Evolutionary conservation across 1,140 invertebrate species (phyloP), one percentile per base, ranked within the genome.

Genomic region (Radopholus similis): DNA sequence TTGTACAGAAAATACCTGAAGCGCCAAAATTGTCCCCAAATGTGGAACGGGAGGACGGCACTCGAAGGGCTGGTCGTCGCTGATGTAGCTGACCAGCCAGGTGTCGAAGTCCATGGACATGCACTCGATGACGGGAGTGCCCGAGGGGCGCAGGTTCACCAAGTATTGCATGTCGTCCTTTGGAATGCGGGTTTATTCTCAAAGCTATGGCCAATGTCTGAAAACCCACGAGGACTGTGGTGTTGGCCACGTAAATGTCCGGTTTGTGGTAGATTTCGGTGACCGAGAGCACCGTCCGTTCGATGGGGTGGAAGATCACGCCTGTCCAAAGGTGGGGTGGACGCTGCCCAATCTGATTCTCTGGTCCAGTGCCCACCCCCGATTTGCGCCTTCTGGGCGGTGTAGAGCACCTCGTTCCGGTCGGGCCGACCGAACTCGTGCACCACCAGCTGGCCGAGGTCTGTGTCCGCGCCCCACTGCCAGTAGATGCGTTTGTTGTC

Each of bases 191-290:
- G 18, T 42, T 40, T 13, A 40, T 13, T 40, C 18, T 42, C 2
- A 2, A 13, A 13, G 11, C 18, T 13, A 42, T 42, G 18, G 11
- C 11, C 11, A 42, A 42, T 44, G 38, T 60, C 38, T 47, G n/a
- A 28, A 60, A 40, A 60, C 26, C 13, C 18, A 62, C 59, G 42
- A 83, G 59, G 35, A 82, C 60, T 11, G 77, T 83, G 9, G 72
- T 69, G 51, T 80, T 80, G 6, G 78, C 78, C 34, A 80, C 78
- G 38, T 72, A 81, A 55, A 83, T 65, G 53, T 80, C 81, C 30
- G 78, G 78, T 65, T 80, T 80, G 64, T 80, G 77, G 53, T 80
- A 80, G 21, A 77, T 74, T 62, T 80, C 78, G 4, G 78, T 78
- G 0, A 80, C 71, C 5, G 81, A 72, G 5, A 80, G 56, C 21